Base-by-base conservation (phyloP, 1,140 invertebrate species). In the Polypedilum pembai region DNA sequence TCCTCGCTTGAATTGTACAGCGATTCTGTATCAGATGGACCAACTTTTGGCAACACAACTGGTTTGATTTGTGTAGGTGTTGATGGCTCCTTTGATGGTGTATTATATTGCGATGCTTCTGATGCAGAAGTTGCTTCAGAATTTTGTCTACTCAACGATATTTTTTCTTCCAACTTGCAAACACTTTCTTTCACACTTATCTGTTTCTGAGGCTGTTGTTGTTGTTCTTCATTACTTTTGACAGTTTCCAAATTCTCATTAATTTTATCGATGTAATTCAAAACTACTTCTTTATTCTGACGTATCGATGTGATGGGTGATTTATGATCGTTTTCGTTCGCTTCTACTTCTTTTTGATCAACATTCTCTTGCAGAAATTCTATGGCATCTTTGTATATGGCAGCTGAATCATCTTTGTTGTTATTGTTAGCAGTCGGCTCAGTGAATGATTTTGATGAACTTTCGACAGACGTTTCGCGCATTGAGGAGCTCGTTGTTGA, bases 1-100 rank as follows among this genome's bases (percentile, higher is more conserved):
- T 87, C 86, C 78, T 87, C 86, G 76, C 86, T 86, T 7, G 86
- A 87, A 78, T 87, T 87, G 78, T 87, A 87, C 79, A 87, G 85
- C 73, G 85, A 85, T 18, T 80, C 78, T 63, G 79, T 79, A 3
- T 79, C 65, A 7, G 65, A 69, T 69, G 65, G 65, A 69, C 17
- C 65, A 5, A 69, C 65, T 69, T 69, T 69, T 21, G 65, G 65
- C 17, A 69, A 21, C 4, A 69, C 65, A 5, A 69, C 65, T 1
- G 65, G 20, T 12, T 21, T 69, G 20, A 69, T 69, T 69, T n/a
- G 15, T 20, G 18, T 20, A 20, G 17, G 65, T 1, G 65, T 18
- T 21, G 65, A 69, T 69, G 17, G 65, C 10, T 69, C 65, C 20
- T 69, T 69, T 18, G 65, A 10, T 20, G 65, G 17, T 69, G 17